Percentiles rank a stretch among this genome's conserved stretches.
phyloP scores from a whole-genome alignment of 2,113 vertebrate species.

The Vimba vimba region DNA sequence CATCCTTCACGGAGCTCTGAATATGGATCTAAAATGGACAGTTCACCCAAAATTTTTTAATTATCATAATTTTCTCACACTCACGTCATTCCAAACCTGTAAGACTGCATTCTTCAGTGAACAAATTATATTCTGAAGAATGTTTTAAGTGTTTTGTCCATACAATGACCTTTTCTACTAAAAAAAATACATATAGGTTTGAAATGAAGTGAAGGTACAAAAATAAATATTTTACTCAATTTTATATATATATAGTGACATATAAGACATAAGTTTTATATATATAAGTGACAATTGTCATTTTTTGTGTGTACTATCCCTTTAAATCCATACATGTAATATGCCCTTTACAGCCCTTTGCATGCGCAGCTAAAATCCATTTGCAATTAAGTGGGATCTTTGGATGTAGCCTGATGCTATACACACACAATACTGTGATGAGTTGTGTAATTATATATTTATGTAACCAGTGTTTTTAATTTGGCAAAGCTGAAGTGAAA shows the following conservation, averaged over 20 bases:
- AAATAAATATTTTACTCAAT: no score
- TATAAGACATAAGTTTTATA: no score
- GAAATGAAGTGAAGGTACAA: no score
- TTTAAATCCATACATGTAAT: conserved; percentile 1
- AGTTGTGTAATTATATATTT: conserved; percentile 1
- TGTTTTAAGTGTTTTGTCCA: neutral
- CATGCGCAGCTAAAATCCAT: neutral
- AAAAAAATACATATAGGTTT: no score
- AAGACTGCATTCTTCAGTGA: neutral
- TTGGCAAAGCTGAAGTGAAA: conserved; percentile 33
- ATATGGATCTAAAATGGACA: neutral
- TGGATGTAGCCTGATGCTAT: conserved; percentile 68
- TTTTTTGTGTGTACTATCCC: neutral
- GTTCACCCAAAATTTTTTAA: neutral
- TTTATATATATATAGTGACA: no score
- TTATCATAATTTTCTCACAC: neutral
- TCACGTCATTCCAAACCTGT: neutral
- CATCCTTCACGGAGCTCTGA: neutral
- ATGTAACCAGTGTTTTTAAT: conserved; percentile 11
- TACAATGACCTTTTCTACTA: neutral
- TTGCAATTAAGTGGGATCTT: conserved; percentile 60
- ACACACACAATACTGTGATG: conserved; percentile 22
- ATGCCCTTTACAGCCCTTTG: neutral
- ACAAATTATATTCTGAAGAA: neutral
- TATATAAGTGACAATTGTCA: neutral